These are phyloP conservation scores for Oscheius sp. DNA, from an alignment of 2,888 invertebrate species.

Conservation along the genomic window DNA sequence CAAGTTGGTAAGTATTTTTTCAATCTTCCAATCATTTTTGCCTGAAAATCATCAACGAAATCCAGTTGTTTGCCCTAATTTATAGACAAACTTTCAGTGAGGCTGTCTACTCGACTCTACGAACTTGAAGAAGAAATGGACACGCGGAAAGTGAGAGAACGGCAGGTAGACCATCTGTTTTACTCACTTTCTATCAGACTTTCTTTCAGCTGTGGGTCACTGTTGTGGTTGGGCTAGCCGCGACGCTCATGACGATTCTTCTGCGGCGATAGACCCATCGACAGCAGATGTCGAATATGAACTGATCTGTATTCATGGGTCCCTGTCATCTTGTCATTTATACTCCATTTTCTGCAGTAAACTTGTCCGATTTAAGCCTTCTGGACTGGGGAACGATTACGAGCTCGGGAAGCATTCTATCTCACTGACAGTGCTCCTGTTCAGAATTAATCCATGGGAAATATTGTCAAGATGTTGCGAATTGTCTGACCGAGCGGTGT, in stretches of 20 bases:
- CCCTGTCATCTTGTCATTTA: background rate
- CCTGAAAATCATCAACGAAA: background rate
- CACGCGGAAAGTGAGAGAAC: conserved; percentile 42
- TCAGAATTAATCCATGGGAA: too few species aligned
- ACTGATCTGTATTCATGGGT: conserved; percentile 21
- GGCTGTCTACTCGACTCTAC: conserved; percentile 53
- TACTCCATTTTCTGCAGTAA: too few species aligned
- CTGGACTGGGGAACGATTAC: too few species aligned
- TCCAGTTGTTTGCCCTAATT: background rate
- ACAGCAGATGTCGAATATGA: too few species aligned
- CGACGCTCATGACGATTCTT: conserved; percentile 36
- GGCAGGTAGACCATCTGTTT: conserved; percentile 1
- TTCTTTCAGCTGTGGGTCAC: conserved; percentile 30
- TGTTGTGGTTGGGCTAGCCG: conserved; percentile 37
- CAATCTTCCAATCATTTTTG: background rate
- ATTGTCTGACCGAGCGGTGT: too few species aligned
- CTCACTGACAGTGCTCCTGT: too few species aligned
- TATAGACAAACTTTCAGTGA: conserved; percentile 35
- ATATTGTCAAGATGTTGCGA: too few species aligned
- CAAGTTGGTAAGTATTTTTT: conserved; percentile 42
- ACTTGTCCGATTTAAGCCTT: too few species aligned
- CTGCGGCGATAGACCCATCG: conserved; percentile 20
- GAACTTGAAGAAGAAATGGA: conserved; percentile 61
- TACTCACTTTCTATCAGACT: background rate
- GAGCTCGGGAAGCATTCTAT: too few species aligned